phyloP scores from a whole-genome alignment of 1,140 invertebrate species.

The Protaetia brevitarsis region DNA sequence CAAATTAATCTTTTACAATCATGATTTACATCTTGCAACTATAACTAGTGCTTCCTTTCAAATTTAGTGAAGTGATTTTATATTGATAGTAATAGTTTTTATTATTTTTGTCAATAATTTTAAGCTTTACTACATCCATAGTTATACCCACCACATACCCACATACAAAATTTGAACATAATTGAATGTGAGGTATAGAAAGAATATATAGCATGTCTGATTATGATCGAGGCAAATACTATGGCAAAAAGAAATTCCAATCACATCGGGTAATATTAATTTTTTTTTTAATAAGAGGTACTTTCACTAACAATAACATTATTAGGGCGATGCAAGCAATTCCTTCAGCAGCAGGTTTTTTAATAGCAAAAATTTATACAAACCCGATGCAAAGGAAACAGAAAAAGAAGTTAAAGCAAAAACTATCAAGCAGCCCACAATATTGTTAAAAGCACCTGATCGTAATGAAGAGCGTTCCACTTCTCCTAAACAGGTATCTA shows the following conservation, averaged over 20 bases:
- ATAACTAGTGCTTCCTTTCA: no score
- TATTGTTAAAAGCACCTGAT: constrained; percentile 45
- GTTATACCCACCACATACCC: no score
- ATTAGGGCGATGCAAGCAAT: background rate
- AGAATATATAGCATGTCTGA: constrained; percentile 40
- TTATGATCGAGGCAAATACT: constrained; percentile 38
- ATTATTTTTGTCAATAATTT: no score
- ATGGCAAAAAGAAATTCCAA: constrained; percentile 33
- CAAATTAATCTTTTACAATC: no score
- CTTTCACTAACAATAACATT: constrained; percentile 2
- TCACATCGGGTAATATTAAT: constrained; percentile 27
- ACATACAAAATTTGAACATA: no score
- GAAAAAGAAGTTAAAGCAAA: constrained; percentile 31
- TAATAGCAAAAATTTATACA: constrained; percentile 24
- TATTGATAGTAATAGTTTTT: no score
- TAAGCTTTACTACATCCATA: no score
- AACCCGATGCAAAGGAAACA: constrained; percentile 24
- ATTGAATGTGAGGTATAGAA: no score
- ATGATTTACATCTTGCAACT: no score
- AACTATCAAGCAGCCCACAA: constrained; percentile 45
- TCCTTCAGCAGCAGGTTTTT: constrained; percentile 25
- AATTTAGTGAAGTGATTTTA: no score
- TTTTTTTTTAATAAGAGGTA: background rate
- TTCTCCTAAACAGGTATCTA: constrained; percentile 35
- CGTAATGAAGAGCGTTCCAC: constrained; percentile 36